Evolutionary conservation across 1,140 invertebrate species (phyloP), one percentile per base, ranked within the genome.

Genomic region (Onthophagus taurus): DNA sequence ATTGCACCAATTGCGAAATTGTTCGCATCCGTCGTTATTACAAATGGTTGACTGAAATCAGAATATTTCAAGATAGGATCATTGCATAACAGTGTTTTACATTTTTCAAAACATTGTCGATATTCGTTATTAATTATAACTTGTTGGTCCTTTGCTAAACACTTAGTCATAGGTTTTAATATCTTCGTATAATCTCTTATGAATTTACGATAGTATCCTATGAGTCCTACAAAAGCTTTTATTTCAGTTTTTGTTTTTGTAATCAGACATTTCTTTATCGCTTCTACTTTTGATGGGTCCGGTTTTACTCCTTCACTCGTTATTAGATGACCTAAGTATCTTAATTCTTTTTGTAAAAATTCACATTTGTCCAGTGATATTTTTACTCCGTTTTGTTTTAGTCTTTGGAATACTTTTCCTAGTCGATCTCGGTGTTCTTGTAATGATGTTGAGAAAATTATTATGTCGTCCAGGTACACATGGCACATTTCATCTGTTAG

Each of bases 141-240:
- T 42, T 42, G 30, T 6, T 13, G 16, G 3, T 19, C 18, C 17
- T 31, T 42, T 31, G 30, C 31, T 11, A 31, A 4, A 31, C 26
- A 38, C 26, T 52, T 55, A 60, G 37, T 34, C 33, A 52, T 61
- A 53, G 16, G 41, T 16, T 17, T 30, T 16, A 20, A 14, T 3
- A 42, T 11, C 31, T 42, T 42, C 7, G 41, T 29, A 12, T 18
- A 42, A 18, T 31, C 41, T 31, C 37, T 30, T 45, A 44, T 44
- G 42, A 59, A 69, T 50, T 54, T 52, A 13, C 66, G 20, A 42
- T 70, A 71, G 48, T 67, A 69, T 6, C 59, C 56, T 9, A 45
- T 35, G 14, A 68, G 47, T 18, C 67, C 69, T 24, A 71, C 29
- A 51, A 70, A 70, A 17, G 49, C 38, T 54, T 63, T 62, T 12